These are phyloP conservation scores for Passerina amoena DNA, from an alignment of 2,113 vertebrate species.

Conservation along the genomic window DNA sequence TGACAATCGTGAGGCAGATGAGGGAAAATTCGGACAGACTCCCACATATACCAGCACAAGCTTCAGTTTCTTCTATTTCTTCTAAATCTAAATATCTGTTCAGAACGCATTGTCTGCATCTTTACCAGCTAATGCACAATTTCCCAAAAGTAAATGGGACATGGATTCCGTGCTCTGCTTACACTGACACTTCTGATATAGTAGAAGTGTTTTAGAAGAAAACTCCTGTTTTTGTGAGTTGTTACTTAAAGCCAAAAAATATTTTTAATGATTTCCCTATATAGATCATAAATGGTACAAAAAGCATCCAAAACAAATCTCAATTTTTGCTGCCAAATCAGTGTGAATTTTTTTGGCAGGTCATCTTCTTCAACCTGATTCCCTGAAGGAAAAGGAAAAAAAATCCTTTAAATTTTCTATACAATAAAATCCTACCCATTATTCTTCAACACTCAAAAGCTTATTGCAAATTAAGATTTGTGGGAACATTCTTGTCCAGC, in stretches of 20 bases:
- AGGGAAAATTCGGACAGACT: too few species aligned
- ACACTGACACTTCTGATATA: neutral
- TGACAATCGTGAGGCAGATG: too few species aligned
- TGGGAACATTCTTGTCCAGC: constrained; percentile 1
- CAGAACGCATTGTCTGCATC: neutral
- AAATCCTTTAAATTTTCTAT: neutral
- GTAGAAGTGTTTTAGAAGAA: neutral
- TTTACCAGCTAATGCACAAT: neutral
- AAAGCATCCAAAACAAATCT: neutral
- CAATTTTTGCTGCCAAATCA: neutral
- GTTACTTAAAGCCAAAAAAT: neutral
- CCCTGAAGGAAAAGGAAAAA: neutral
- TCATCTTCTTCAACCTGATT: neutral
- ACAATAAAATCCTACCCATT: neutral
- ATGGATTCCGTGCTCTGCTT: neutral
- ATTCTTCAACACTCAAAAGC: neutral
- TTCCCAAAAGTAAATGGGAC: neutral
- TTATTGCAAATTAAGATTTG: neutral
- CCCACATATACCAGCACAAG: neutral
- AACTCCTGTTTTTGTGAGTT: neutral
- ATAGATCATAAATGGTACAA: neutral
- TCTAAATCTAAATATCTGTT: neutral
- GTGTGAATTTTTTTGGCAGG: neutral
- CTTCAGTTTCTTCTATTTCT: neutral
- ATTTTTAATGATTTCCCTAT: neutral